These are phyloP conservation scores for Fabriciana adippe DNA, from an alignment of 2,888 invertebrate genomes.

Conservation along the genomic window DNA sequence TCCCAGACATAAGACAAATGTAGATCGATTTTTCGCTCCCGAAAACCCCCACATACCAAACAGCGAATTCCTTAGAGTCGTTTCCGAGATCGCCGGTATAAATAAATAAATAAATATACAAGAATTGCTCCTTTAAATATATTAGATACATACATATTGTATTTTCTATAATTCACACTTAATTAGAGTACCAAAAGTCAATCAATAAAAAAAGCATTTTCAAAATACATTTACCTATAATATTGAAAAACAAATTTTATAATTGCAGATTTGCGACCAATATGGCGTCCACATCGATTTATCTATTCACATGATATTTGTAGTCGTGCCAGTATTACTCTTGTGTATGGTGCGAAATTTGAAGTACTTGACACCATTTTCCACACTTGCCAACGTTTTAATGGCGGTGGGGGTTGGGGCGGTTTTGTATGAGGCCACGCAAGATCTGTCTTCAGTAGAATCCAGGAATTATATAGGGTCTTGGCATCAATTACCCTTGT, in stretches of 20 bases:
- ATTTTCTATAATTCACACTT: too few relatives aligned
- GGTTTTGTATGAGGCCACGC: conserved; percentile 89
- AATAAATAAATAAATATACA: too few relatives aligned
- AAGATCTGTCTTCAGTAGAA: conserved; percentile 85
- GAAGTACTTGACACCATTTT: conserved; percentile 94
- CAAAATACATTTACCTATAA: conserved; percentile 29
- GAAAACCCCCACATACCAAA: too few relatives aligned
- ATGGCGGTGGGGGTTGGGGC: conserved; percentile 88
- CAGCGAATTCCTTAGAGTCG: too few relatives aligned
- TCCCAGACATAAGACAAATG: too few relatives aligned
- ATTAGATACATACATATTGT: too few relatives aligned
- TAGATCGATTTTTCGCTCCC: too few relatives aligned
- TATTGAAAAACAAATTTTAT: too few relatives aligned
- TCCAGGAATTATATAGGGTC: conserved; percentile 84
- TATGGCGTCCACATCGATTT: conserved; percentile 84
- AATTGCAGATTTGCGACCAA: conserved; percentile 85
- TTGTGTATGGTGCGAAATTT: conserved; percentile 91
- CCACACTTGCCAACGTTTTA: conserved; percentile 94
- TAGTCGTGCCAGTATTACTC: conserved; percentile 87
- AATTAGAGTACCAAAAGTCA: neutral
- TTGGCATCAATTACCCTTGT: conserved; percentile 88
- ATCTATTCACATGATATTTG: conserved; percentile 88
- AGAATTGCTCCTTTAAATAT: too few relatives aligned
- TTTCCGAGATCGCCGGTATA: too few relatives aligned
- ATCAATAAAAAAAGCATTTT: neutral